A percentile compares a stretch with the other conserved stretches of the same genome.
phyloP scores from a whole-genome alignment of 2,113 vertebrate species.

The Bos javanicus region DNA sequence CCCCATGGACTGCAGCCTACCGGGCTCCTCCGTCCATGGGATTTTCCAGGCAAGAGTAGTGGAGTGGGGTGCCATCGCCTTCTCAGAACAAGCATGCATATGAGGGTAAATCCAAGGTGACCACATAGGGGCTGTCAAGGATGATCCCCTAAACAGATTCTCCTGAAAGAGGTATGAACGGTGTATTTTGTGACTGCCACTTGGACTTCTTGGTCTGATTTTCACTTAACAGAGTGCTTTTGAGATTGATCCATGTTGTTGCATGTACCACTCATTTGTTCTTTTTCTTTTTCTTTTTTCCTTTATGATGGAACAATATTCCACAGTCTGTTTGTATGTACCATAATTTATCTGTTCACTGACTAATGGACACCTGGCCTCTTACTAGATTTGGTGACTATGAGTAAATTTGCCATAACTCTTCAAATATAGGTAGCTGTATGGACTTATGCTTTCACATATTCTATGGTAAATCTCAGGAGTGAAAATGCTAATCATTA shows the following conservation, averaged over 20 bases:
- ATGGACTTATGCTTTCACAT: fast-evolving
- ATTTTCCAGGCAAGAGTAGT: no score
- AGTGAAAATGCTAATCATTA: neutral
- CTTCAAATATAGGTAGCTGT: neutral
- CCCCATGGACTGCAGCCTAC: no score
- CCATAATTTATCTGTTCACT: neutral
- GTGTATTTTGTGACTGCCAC: no score
- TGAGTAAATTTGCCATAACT: neutral
- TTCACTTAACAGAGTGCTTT: neutral
- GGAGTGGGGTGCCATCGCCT: no score
- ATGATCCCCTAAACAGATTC: fast-evolving
- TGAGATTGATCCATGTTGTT: neutral
- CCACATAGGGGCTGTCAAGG: neutral
- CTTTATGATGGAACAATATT: neutral
- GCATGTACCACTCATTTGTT: neutral
- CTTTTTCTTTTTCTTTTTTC: neutral
- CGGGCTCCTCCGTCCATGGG: no score
- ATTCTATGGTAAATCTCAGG: neutral
- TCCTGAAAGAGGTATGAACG: fast-evolving
- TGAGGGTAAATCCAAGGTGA: fast-evolving
- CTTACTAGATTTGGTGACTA: neutral
- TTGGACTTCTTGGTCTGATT: neutral
- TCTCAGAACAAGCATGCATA: neutral
- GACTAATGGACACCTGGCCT: neutral
- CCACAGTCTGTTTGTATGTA: fast-evolving